Evolutionary conservation across 2,113 vertebrate genomes (phyloP).

Genomic region (Tetrao urogallus): DNA sequence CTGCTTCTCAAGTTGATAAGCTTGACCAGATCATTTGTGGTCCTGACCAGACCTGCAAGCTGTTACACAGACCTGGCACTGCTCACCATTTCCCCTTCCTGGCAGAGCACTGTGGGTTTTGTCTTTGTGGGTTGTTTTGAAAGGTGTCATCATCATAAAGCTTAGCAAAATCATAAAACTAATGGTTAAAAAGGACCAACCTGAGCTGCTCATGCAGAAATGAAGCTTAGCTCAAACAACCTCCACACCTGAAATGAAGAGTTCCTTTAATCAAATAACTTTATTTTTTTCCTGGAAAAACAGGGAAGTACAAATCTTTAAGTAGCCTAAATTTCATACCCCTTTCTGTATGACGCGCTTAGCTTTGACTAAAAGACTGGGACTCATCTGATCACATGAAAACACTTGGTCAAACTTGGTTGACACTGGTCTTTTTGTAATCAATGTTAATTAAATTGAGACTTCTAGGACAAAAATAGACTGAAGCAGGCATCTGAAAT

Average conservation of each 20-base stretch:
- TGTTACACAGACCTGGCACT: background rate
- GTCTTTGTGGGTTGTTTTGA: background rate
- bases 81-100: background rate
- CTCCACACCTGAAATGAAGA: background rate
- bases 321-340: background rate
- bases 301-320: background rate
- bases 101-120: too few relatives aligned
- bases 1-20: background rate
- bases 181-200: background rate
- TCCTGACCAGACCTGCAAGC: background rate
- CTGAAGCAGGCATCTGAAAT: background rate
- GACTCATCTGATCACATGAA: background rate
- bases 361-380: background rate
- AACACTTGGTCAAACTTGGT: background rate
- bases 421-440: background rate
- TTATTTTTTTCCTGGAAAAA: background rate
- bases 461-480: background rate
- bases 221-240: background rate
- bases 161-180: background rate
- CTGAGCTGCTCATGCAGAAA: background rate
- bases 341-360: background rate
- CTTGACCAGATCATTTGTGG: background rate
- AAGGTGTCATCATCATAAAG: background rate
- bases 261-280: background rate
- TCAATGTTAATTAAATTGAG: background rate